A percentile compares a stretch with the other conserved stretches of the same genome.
Evolutionary conservation across 2,113 vertebrate genomes (phyloP).

Genomic region (Spilogale gracilis): DNA sequence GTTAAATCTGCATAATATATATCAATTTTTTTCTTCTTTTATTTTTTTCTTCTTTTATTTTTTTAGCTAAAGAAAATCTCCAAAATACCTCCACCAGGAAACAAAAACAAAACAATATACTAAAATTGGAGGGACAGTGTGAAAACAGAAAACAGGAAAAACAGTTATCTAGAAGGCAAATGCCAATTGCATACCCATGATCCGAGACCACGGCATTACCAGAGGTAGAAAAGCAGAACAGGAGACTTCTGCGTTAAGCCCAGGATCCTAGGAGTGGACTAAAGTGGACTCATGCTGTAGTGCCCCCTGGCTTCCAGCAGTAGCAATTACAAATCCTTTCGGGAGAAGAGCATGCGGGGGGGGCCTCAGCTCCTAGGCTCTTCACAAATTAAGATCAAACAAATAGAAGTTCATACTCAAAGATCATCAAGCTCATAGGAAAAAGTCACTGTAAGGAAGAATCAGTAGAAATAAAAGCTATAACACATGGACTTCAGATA

Average conservation of each 20-base stretch:
- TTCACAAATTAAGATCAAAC: neutral
- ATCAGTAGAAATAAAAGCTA: neutral
- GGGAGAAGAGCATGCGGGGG: neutral
- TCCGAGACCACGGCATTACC: neutral
- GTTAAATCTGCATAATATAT: neutral
- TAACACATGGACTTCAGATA: neutral
- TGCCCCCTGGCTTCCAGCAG: constrained; percentile 40
- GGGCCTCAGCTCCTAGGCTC: neutral
- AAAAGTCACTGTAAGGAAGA: constrained; percentile 47
- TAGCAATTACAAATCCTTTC: constrained; percentile 56
- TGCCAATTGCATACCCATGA: neutral
- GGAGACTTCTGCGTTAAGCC: neutral
- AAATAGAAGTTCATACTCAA: neutral
- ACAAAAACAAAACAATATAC: neutral
- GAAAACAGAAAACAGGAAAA: constrained; percentile 8
- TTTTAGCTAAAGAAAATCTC: too few species aligned
- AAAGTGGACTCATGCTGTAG: constrained; percentile 19
- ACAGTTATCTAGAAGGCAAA: neutral
- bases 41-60: neutral
- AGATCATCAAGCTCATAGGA: neutral
- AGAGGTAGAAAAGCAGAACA: neutral
- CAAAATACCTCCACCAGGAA: neutral
- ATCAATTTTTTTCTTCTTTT: neutral
- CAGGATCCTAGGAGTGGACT: neutral
- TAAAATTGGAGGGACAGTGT: neutral